phyloP scores from a whole-genome alignment of 2,888 invertebrate genomes.

The Prosapia bicincta region DNA sequence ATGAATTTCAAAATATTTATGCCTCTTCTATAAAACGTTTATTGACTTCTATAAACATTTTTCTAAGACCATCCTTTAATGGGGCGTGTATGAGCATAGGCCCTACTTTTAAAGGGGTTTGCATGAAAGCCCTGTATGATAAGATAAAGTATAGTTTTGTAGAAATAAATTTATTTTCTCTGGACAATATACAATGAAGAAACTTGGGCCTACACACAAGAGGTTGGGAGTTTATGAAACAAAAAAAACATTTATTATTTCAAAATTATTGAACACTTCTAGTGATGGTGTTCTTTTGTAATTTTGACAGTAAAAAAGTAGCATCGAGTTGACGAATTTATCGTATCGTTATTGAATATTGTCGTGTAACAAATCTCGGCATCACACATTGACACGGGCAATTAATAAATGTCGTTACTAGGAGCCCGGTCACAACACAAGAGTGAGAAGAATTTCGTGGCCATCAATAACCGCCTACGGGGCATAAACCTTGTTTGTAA shows the following conservation, averaged over 20 bases:
- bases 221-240: no score
- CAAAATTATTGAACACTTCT: neutral
- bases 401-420: constrained; percentile 19
- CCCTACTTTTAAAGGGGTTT: no score
- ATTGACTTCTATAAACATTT: no score
- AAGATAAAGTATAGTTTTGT: no score
- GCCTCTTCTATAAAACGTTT: no score
- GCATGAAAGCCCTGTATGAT: no score
- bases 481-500: neutral
- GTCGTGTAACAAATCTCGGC: neutral
- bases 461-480: constrained; percentile 19
- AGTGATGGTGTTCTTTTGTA: neutral
- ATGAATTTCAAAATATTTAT: no score
- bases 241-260: neutral
- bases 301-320: neutral
- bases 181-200: no score
- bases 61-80: no score
- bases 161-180: no score
- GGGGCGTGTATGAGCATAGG: no score
- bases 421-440: constrained; percentile 17
- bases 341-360: neutral
- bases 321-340: neutral
- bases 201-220: no score
- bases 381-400: constrained; percentile 11
- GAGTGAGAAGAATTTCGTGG: neutral